Percentiles rank a stretch among this genome's conserved stretches.
phyloP scores from a whole-genome alignment of 2,113 vertebrate genomes.

The Halichoerus grypus region DNA sequence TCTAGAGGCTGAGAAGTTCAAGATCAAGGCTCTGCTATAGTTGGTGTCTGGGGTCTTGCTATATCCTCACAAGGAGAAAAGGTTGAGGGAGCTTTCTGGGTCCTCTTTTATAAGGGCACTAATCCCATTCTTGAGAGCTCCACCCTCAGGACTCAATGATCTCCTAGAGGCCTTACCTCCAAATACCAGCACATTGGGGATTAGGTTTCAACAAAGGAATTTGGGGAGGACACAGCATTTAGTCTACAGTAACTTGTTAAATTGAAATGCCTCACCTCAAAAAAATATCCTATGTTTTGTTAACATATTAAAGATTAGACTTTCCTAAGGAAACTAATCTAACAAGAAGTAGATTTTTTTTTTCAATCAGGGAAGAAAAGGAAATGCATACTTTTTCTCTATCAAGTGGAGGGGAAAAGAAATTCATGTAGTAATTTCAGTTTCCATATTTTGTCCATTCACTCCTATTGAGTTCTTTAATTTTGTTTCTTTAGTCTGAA shows the following conservation, averaged over 20 bases:
- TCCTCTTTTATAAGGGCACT: not conserved
- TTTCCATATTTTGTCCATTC: not conserved
- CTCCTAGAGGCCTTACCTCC: not conserved
- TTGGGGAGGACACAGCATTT: not conserved
- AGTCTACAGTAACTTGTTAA: slow-evolving; percentile 13
- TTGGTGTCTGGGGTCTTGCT: not conserved
- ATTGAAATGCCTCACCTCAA: slow-evolving; percentile 38
- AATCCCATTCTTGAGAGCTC: not conserved
- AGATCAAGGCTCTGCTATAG: not conserved
- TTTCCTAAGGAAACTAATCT: slow-evolving; percentile 48
- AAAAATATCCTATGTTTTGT: slow-evolving; percentile 23
- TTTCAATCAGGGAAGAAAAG: not conserved
- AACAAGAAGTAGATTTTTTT: not conserved
- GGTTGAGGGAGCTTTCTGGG: not conserved
- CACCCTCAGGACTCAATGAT: not conserved
- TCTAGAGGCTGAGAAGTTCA: not conserved
- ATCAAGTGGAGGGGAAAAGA: not conserved
- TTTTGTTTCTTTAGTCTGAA: slow-evolving; percentile 43
- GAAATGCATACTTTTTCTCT: not conserved
- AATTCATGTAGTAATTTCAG: not conserved
- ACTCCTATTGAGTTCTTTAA: slow-evolving; percentile 10
- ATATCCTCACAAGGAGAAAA: not conserved
- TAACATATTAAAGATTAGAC: slow-evolving; percentile 47
- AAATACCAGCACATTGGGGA: not conserved
- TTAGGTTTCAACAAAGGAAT: not conserved